A percentile compares a stretch with the other conserved stretches of the same genome.
These are phyloP conservation scores for Andrena camellia DNA, from an alignment of 2,888 invertebrate species.

Conservation along the genomic window DNA sequence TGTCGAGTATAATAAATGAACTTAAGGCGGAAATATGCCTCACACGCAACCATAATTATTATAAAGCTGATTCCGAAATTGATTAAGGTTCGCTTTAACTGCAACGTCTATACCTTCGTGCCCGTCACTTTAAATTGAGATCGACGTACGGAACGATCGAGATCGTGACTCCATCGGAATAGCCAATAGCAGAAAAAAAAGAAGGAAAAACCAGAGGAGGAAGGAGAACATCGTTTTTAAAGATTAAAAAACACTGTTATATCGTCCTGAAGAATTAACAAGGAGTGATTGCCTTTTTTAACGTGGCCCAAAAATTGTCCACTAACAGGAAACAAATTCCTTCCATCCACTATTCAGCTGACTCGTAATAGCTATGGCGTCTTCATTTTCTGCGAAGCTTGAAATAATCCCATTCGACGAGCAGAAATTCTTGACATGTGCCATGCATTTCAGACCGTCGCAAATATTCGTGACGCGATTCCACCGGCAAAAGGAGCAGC, in stretches of 20 bases:
- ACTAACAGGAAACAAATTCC: no score
- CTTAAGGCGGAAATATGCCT: no score
- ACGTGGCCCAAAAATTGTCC: no score
- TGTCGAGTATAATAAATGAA: no score
- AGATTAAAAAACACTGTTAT: not conserved
- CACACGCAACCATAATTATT: not conserved
- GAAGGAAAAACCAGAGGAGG: not conserved
- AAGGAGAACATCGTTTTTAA: not conserved
- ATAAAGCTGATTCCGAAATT: no score
- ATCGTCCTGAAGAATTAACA: not conserved
- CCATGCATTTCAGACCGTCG: not conserved
- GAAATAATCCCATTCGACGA: not conserved
- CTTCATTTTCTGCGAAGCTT: not conserved
- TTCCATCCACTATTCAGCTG: not conserved
- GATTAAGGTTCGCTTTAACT: conserved; percentile 1
- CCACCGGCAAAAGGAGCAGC: not conserved
- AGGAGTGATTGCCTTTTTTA: not conserved
- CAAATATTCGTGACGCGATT: conserved; percentile 30
- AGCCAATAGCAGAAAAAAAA: not conserved
- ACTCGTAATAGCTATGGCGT: not conserved
- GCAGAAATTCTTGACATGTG: conserved; percentile 2
- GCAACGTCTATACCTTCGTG: conserved; percentile 21
- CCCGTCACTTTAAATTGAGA: conserved; percentile 11
- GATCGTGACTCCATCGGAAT: no score
- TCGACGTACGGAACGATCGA: not conserved